Evolutionary conservation across 2,113 vertebrate genomes (phyloP), one percentile per base, ranked within the genome.

Genomic region (Scatophagus argus): DNA sequence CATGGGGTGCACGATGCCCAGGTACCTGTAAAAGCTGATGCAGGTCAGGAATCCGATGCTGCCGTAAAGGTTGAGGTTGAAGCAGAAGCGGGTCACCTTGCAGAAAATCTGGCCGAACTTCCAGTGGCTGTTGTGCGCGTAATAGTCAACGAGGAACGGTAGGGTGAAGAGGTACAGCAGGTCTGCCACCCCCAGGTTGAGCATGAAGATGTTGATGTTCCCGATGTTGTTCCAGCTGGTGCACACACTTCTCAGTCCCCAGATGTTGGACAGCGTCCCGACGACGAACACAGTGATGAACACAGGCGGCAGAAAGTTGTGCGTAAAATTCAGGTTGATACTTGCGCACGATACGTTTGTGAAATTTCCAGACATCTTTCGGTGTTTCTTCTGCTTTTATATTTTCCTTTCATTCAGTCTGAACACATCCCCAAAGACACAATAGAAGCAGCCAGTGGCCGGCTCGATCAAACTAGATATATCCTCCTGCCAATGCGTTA

Each of bases 1-100:
- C 93, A 97, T 88, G 0, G 96, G 94, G 81, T 97, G 93, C 19
- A 96, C 95, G 1, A 97, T 94, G 68, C 94, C 94, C 87, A 96
- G 86, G 86, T 96, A 96, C 17, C 96, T 92, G 82, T 96, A 96
- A 36, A 95, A 3, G 41, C 96, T 96, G 91, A 97, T 95, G 91
- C 94, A 96, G 16, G 93, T 96, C 77, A 97, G 94, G 87, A 97
- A 97, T 27, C 94, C 93, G 23, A 97, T 96, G 87, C 96, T 97
- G 80, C 96, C 93, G 0, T 96, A 96, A 12, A 97, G 93, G 82
- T 97, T 97, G 62, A 96, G 82, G 78, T 96, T 94, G 83, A 96
- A 97, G 39, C 95, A 92, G 66, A 93, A 83, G 9, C 96, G 87
- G 1, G 94, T 95, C 55, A 95, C 3, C 31, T 87, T 94, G 92